A percentile compares a stretch with the other conserved stretches of the same genome.
phyloP scores from a whole-genome alignment of 2,113 vertebrate species.

The Capreolus pygargus region DNA sequence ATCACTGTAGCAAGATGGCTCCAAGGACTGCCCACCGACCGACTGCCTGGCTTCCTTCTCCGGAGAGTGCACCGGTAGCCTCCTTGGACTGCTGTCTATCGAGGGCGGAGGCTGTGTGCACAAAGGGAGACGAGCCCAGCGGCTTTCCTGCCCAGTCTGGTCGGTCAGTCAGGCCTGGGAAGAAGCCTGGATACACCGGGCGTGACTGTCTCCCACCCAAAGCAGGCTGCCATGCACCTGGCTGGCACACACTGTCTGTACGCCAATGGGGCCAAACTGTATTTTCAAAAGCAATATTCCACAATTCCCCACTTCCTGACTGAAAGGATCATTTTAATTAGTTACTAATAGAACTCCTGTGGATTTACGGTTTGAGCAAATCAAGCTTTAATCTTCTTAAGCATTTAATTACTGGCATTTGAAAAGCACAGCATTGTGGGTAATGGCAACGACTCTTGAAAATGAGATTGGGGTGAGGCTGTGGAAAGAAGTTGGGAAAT shows the following conservation, averaged over 20 bases:
- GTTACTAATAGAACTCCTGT: constrained; percentile 63
- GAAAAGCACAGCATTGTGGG: constrained; percentile 46
- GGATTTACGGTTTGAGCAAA: constrained; percentile 39
- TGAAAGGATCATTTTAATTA: constrained; percentile 50
- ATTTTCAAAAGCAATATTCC: constrained; percentile 31
- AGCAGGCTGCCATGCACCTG: background rate
- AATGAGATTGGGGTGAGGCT: background rate
- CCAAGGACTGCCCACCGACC: background rate
- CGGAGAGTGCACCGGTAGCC: background rate
- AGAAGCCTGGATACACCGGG: background rate
- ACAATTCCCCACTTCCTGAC: constrained; percentile 12
- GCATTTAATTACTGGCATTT: constrained; percentile 53
- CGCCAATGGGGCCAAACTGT: background rate
- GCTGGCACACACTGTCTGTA: background rate
- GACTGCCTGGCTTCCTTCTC: background rate
- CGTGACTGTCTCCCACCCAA: background rate
- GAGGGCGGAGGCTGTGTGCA: background rate
- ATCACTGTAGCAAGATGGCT: background rate
- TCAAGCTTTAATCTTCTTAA: constrained; percentile 59
- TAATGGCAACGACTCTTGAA: constrained; percentile 30
- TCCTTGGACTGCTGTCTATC: background rate
- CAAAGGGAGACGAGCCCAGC: background rate
- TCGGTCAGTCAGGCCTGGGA: background rate
- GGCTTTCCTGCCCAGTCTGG: background rate
- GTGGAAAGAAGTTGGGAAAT: constrained; percentile 26